Base-by-base conservation (phyloP, 2,888 invertebrate species). In the Stenoptilia bipunctidactyla region DNA sequence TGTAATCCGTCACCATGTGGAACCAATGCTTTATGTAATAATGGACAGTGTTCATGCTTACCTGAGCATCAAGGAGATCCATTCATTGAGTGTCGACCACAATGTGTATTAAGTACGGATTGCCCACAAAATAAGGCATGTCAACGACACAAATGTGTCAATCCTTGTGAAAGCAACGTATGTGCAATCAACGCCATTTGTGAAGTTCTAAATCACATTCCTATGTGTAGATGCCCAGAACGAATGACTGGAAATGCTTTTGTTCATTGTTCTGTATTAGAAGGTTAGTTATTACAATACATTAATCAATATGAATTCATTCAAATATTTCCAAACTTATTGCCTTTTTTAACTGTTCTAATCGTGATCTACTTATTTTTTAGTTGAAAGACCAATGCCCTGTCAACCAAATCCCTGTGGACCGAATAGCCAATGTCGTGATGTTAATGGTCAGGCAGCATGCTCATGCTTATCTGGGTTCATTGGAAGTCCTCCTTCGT, bases 401-500 rank as follows among this genome's bases (percentile, higher is more conserved):
- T 85, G 61, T 60, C 73, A 59, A 65, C 82, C 65, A 77, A 91
- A 63, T 38, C 93, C 93, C 0, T 94, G 93, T 65, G 94, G 93
- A 37, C 89, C 91, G 0, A 92, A 92, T 60, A 91, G 91, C 58
- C 90, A 90, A 65, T 93, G 92, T 62, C 86, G 90, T 46, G 87
- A 88, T 56, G 84, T 89, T 42, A 92, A 91, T 66, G 88, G 85
- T 38, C 91, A 92, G 73, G 89, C 89, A 27, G 90, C 87, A 15
- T 92, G 89, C 68, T 91, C 89, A 38, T 92, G 90, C 63, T 79
- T 92, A 40, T 69, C 84, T 38, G 90, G 89, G 45, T 93, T 85
- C 59, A 85, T 90, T 36, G 93, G 94, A 46, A 87, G 86, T 49
- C 93, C 94, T 33, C 93, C 93, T 1, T 87, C 89, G 8, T 93